Evolutionary conservation across 2,888 invertebrate species (phyloP), one percentile per base, ranked within the genome.

Genomic region (Leptodirus hochenwartii): DNA sequence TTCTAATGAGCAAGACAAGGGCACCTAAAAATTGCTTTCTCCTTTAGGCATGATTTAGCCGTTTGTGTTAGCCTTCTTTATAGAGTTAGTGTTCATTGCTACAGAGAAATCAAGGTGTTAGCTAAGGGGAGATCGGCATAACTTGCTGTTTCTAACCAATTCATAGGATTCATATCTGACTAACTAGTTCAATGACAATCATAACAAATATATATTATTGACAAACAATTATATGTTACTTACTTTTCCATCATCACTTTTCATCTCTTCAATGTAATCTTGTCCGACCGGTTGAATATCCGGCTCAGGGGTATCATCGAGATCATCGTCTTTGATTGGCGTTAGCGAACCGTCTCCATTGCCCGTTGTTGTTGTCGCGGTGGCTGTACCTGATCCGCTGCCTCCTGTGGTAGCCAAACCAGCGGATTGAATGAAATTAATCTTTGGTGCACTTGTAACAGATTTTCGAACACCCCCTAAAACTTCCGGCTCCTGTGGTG

Each of bases 221-320:
- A n/a, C 12, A 25, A 9, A 8, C 8, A 25, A 25, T 9, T 25
- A 10, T 6, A 6, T 8, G n/a, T 20, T 20, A 20, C 6, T 17
- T 37, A 53, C 75, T 59, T 78, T 77, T 49, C 91, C 91, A 52
- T 90, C 87, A 43, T 90, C 90, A 44, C 79, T 85, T 51, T 87
- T 84, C 41, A 93, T 81, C 60, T 95, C 93, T 56, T 95, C 93
- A 48, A 96, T 91, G 56, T 93, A 96, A 57, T 95, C 95, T 51
- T 88, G 87, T 0, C 88, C 88, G 29, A 88, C 88, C 3, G 90
- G 88, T 53, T 84, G 80, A 42, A 90, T 80, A 51, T 87, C 85
- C 38, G 82, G 79, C 47, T 76, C 75, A 16, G 55, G 46, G 27
- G 66, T 67, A 2, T 54, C 58, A 6, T 66, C 61, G 3, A 62